Evolutionary conservation across 2,888 invertebrate species (phyloP).

Genomic region (Sarcophaga rosellei): DNA sequence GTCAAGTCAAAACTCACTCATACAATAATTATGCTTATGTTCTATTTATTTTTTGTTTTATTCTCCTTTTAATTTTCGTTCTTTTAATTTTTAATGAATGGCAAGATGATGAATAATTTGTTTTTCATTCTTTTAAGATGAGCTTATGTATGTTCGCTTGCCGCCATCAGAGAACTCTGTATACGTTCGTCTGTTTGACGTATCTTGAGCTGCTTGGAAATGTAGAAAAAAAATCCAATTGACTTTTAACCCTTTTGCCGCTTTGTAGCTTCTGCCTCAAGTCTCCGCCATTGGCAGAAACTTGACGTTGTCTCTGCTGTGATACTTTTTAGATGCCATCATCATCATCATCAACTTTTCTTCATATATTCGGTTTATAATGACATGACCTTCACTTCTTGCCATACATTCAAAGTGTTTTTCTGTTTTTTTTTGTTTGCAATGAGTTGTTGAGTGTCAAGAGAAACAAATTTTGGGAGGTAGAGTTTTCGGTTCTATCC

Average conservation of each 20-base stretch:
- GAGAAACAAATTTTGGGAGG: constrained; percentile 18
- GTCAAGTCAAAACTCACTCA: background rate
- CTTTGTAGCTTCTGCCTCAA: background rate
- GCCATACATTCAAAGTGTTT: constrained; percentile 49
- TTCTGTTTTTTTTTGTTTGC: background rate
- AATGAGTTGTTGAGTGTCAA: background rate
- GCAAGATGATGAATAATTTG: background rate
- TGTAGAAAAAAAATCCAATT: constrained; percentile 24
- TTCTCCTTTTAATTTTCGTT: too few species aligned
- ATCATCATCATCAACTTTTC: constrained; percentile 26
- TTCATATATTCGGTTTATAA: constrained; percentile 24
- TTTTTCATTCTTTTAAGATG: background rate
- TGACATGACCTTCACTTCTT: constrained; percentile 67
- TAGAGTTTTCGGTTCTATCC: constrained; percentile 19
- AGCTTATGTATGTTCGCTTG: background rate
- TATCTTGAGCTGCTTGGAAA: background rate
- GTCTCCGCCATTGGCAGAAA: background rate
- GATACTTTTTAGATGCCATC: background rate
- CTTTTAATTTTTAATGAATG: background rate
- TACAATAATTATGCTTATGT: background rate
- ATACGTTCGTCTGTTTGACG: background rate
- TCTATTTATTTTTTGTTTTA: too few species aligned
- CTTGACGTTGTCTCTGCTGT: background rate
- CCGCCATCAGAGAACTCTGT: too few species aligned
- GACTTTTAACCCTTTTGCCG: constrained; percentile 55